Evolutionary conservation across 2,113 vertebrate genomes (phyloP).

Genomic region (Leptocoma aspasia): DNA sequence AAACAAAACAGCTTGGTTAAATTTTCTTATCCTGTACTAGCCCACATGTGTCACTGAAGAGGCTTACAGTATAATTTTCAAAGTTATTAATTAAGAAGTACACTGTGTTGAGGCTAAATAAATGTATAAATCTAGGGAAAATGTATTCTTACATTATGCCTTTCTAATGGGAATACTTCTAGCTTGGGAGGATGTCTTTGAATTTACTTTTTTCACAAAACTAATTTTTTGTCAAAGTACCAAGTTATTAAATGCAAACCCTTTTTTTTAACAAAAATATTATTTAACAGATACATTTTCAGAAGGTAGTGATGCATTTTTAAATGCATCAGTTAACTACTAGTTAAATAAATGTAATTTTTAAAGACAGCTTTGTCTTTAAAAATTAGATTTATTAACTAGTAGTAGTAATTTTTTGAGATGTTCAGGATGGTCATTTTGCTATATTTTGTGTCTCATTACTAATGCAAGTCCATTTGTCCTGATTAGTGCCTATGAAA

Average conservation of each 20-base stretch:
- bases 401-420: not conserved
- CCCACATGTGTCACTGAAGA: not conserved
- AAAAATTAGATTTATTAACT: not conserved
- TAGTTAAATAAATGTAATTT: too few relatives aligned
- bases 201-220: not conserved
- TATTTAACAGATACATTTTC: not conserved
- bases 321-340: too few relatives aligned
- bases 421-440: not conserved
- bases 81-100: not conserved
- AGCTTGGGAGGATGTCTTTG: not conserved
- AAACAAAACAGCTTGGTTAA: not conserved
- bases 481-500: not conserved
- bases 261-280: not conserved
- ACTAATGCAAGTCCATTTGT: not conserved
- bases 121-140: not conserved
- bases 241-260: not conserved
- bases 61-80: not conserved
- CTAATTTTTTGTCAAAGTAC: not conserved
- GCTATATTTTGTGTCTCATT: not conserved
- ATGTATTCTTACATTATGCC: not conserved
- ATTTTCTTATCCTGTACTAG: not conserved
- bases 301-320: not conserved
- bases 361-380: too few relatives aligned
- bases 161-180: not conserved
- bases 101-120: not conserved